Base-by-base conservation (phyloP, 1,140 invertebrate species). In the Phocides pigmalion region DNA sequence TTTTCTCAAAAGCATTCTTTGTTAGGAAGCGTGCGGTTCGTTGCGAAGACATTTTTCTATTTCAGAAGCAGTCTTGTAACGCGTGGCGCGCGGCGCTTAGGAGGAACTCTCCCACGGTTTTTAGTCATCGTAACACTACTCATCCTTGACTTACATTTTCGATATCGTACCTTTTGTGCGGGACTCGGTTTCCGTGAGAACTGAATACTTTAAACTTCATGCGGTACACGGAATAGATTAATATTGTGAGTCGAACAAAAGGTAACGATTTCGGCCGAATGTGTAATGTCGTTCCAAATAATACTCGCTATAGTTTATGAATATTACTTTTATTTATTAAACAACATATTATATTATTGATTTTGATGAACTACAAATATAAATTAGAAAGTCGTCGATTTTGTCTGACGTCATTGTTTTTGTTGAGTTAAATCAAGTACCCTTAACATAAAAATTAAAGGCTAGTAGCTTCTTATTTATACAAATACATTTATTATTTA, bases 121-220 rank as follows among this genome's bases (percentile, higher is more conserved):
- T 74, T 70, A 74, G 63, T 80, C 75, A 70, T 74, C 72, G 70
- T 65, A 72, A 75, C 69, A 76, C 76, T 77, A 76, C 74, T 78
- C 78, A 89, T 87, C 81, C 85, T 88, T 90, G 85, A 87, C 87
- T 90, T 84, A 90, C 85, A 88, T 88, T 89, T 84, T 82, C 70
- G 74, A 81, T 84, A 87, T 84, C 80, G 76, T 83, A 83, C 84
- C 84, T 90, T 84, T 86, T 87, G 77, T 81, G 74, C 77, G 80
- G 73, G 76, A 85, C 49, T 79, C 63, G 56, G 72, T 79, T 82
- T 85, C 76, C 85, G 84, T 88, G 85, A 84, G 82, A 89, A 89
- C 80, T 66, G 70, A 72, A 79, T 77, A 79, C 61, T 78, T 82
- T 72, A 70, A 75, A 80, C 75, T 82, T 81, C 74, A 81, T 76